phyloP scores from a whole-genome alignment of 2,113 vertebrate genomes.

The Chamaea fasciata region DNA sequence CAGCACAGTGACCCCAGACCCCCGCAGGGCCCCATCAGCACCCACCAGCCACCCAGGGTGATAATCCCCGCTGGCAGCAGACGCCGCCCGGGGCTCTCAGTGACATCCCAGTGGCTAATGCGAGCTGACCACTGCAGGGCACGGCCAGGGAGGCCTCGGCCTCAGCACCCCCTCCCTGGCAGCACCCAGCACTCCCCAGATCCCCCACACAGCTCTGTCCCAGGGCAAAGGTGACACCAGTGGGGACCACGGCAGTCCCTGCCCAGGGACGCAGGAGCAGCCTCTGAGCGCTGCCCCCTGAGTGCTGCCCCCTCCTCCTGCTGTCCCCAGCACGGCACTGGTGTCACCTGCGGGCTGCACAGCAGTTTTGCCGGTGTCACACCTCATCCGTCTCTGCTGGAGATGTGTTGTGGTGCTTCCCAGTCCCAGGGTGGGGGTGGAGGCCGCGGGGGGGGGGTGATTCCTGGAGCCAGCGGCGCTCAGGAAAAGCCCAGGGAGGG shows the following conservation, averaged over 20 bases:
- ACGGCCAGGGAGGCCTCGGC: rapidly evolving
- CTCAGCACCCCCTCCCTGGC: background rate
- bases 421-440: rapidly evolving
- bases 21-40: rapidly evolving
- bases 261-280: background rate
- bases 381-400: background rate
- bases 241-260: background rate
- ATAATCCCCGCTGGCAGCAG: background rate
- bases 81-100: rapidly evolving
- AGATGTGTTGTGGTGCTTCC: rapidly evolving
- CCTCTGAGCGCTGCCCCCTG: rapidly evolving
- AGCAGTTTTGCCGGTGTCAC: background rate
- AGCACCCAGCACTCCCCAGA: background rate
- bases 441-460: rapidly evolving
- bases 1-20: background rate
- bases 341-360: background rate
- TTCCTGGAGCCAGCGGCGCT: rapidly evolving
- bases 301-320: rapidly evolving
- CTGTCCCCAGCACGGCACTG: rapidly evolving
- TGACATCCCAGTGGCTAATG: background rate
- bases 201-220: background rate
- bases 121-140: background rate
- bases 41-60: rapidly evolving
- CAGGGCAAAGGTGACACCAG: rapidly evolving
- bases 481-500: background rate